A percentile compares a stretch with the other conserved stretches of the same genome.
These are phyloP conservation scores for Poecile atricapillus DNA, from an alignment of 2,113 vertebrate genomes.

Conservation along the genomic window DNA sequence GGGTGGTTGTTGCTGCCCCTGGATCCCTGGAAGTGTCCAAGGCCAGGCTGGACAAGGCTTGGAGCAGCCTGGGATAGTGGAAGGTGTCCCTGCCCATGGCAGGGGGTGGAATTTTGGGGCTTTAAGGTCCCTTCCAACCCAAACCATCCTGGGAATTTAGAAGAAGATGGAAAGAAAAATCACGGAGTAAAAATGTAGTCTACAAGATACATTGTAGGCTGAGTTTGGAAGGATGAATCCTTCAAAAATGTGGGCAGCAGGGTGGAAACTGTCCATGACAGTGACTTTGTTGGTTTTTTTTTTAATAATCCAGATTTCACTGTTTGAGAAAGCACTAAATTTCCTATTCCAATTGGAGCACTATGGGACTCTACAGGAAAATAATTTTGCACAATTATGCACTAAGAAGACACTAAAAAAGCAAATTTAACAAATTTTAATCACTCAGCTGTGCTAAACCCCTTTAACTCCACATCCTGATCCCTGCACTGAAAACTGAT, in stretches of 20 bases:
- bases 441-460: background rate
- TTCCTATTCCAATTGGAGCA: rapidly evolving
- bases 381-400: background rate
- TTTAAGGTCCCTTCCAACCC: background rate
- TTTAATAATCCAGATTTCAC: background rate
- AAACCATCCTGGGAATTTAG: background rate
- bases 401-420: background rate
- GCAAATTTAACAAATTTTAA: background rate
- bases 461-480: background rate
- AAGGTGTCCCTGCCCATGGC: background rate
- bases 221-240: background rate
- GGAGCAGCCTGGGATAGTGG: background rate
- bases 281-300: background rate
- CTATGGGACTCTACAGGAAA: background rate
- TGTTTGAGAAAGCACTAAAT: background rate
- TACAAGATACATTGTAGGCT: background rate
- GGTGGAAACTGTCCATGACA: background rate
- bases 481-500: background rate
- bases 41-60: background rate
- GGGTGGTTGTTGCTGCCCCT: background rate
- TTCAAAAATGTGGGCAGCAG: background rate
- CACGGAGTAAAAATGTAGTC: background rate
- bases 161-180: background rate
- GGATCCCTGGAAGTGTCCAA: background rate
- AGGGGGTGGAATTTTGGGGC: no score